Percentiles rank a stretch among this genome's conserved stretches.
Conservation (phyloP, 2,797 vertebrate genomes). For the Leontopithecus rosalia region DNA sequence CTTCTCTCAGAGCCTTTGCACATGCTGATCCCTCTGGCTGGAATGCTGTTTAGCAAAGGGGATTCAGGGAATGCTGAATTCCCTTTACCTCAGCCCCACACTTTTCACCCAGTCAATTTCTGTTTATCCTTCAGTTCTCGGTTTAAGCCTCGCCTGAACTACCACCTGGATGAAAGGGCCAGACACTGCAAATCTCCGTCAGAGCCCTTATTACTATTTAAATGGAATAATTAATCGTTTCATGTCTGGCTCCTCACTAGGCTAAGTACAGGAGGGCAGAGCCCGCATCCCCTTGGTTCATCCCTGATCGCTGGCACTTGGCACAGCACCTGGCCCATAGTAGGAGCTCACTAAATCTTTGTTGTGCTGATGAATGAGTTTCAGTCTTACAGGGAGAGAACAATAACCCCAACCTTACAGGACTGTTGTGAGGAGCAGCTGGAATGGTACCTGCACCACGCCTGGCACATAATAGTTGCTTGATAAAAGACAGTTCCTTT, state of each 20-base stretch:
- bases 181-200: neutral
- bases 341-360: neutral
- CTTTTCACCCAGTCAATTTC: neutral
- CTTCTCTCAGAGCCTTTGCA: neutral
- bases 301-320: neutral
- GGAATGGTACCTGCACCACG: neutral
- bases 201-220: neutral
- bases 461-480: slow-evolving; percentile 5
- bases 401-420: neutral
- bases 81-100: neutral
- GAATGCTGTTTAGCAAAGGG: neutral
- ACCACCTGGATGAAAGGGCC: neutral
- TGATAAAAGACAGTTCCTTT: neutral
- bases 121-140: slow-evolving; percentile 9
- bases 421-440: neutral
- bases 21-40: neutral
- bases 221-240: neutral
- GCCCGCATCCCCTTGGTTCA: neutral
- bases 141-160: neutral
- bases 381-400: neutral
- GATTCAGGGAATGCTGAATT: neutral
- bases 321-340: neutral
- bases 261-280: neutral
- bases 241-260: neutral
- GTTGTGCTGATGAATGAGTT: neutral